A percentile compares a stretch with the other conserved stretches of the same genome.
These are phyloP conservation scores for Zophobas morio DNA, from an alignment of 1,140 invertebrate species.

Conservation along the genomic window DNA sequence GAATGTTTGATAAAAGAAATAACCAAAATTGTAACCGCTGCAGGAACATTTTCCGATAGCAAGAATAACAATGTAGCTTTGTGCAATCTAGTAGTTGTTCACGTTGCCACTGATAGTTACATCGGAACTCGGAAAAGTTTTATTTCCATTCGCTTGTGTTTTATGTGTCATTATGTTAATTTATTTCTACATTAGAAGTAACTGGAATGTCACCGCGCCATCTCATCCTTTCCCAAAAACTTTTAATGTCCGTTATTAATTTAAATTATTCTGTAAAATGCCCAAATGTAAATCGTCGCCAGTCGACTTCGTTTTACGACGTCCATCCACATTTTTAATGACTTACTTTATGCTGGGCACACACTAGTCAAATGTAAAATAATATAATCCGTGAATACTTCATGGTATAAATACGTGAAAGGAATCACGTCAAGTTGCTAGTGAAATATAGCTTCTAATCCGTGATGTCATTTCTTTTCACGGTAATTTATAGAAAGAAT, in stretches of 20 bases:
- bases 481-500: constrained; percentile 42
- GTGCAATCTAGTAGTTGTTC: background rate
- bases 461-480: constrained; percentile 16
- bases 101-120: too few species aligned
- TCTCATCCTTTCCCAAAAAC: background rate
- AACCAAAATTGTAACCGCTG: constrained; percentile 25
- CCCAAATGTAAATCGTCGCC: background rate
- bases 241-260: constrained; percentile 1
- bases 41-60: constrained; percentile 12
- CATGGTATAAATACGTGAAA: constrained; percentile 34
- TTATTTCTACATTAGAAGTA: background rate
- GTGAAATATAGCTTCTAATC: constrained; percentile 33
- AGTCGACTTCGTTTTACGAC: background rate
- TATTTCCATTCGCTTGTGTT: background rate
- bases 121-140: background rate
- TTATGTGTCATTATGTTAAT: constrained; percentile 6
- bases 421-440: constrained; percentile 23
- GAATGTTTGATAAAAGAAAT: constrained; percentile 34
- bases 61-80: background rate
- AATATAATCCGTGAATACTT: constrained; percentile 22
- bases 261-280: constrained; percentile 10
- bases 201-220: background rate
- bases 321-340: constrained; percentile 15
- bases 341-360: constrained; percentile 3
- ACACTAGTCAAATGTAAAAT: constrained; percentile 17